Base-by-base conservation (phyloP, 2,888 invertebrate genomes). In the Ashinkailepas kermadecensis region DNA sequence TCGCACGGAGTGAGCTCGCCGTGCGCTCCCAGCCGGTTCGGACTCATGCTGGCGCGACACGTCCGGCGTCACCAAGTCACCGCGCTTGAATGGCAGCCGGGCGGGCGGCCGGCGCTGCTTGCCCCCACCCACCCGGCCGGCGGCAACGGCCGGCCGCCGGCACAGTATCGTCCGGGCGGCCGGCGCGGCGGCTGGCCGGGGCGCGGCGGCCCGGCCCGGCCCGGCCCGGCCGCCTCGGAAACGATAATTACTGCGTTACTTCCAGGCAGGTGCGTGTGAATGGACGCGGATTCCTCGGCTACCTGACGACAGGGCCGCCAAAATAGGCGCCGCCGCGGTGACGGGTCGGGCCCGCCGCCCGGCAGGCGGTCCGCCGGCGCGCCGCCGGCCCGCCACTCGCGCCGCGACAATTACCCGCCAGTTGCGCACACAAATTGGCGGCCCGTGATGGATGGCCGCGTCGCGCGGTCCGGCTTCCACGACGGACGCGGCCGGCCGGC, bases 21-120 rank as follows among this genome's bases (percentile, higher is more conserved):
- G 12, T 39, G 25, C 12, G 39, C 10, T 4, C 70, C 70, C 70
- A 70, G 70, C 39, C 70, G 70, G 70, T 70, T 70, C 11, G 70
- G 70, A 70, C 70, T 70, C 70, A 70, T 70, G 15, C 70, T 39
- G 25, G 0, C 39, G 12, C 12, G 70, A 11, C 39, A 39, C 70
- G 70, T 70, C 70, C 70, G 25, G 6, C 70, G 70, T 39, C 70
- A 70, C 70, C 70, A 70, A 70, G 70, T 70, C 70, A 70, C 70
- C 25, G 70, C 39, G 13, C 6, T 13, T 39, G 70, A 70, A 70
- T 70, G 70, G 70, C n/a, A 39, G n/a, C 65, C 65, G 65, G 65
- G n/a, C 10, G 25, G 13, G 21, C 70, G 25, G 70, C 67, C 39
- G 70, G 25, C 65, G 15, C 39, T 39, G 21, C 39, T 23, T 9